These are phyloP conservation scores for Nephrotoma guestfalica DNA, from an alignment of 2,888 invertebrate genomes.

Conservation along the genomic window DNA sequence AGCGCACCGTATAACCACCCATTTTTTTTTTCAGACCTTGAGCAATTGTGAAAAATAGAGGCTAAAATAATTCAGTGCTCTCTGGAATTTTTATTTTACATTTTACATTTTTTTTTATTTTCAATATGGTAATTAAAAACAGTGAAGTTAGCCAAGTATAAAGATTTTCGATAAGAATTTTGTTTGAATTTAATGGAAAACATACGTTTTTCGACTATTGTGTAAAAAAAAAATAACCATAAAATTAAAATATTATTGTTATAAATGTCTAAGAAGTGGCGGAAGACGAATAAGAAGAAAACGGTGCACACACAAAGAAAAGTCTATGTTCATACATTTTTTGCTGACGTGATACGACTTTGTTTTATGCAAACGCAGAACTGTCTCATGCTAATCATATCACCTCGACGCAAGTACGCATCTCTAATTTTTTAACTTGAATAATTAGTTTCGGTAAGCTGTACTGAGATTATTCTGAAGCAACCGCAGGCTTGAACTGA, in stretches of 20 bases:
- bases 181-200: conserved; percentile 1
- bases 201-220: conserved; percentile 4
- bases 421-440: neutral
- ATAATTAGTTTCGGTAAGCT: neutral
- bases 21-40: neutral
- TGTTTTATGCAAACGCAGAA: neutral
- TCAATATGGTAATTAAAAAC: conserved; percentile 3
- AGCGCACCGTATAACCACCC: neutral
- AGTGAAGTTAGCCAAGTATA: conserved; percentile 4
- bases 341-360: neutral
- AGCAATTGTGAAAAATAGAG: conserved; percentile 2
- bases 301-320: conserved; percentile 13
- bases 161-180: conserved; percentile 3
- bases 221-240: conserved; percentile 3
- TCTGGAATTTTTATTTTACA: neutral
- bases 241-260: neutral
- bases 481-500: too few species aligned
- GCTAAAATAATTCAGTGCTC: conserved; percentile 1
- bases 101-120: neutral
- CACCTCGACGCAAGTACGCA: neutral
- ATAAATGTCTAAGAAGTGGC: conserved; percentile 12
- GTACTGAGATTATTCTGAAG: too few species aligned
- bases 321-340: neutral
- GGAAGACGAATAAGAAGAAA: conserved; percentile 9
- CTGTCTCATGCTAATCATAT: neutral